A percentile compares a stretch with the other conserved stretches of the same genome.
These are phyloP conservation scores for Drosophila nr. perissopoda DNA, from an alignment of 2,888 invertebrate genomes.

Conservation along the genomic window DNA sequence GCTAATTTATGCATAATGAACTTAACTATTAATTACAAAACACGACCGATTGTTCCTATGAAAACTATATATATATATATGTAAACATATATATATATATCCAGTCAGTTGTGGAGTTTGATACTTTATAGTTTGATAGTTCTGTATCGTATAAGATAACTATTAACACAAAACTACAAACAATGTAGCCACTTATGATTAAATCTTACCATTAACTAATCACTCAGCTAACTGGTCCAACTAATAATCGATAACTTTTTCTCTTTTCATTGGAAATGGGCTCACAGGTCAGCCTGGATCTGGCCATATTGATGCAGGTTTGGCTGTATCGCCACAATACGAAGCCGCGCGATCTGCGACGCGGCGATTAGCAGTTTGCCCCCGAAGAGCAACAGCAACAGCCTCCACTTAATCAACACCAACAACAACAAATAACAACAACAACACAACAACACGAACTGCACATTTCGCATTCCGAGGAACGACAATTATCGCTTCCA, in stretches of 20 bases:
- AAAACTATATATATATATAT: neutral
- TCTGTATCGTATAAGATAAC: neutral
- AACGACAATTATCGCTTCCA: conserved; percentile 78
- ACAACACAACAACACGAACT: conserved; percentile 70
- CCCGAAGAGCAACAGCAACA: conserved; percentile 84
- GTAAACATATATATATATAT: neutral
- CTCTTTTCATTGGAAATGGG: conserved; percentile 68
- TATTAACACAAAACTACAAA: neutral
- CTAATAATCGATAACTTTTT: conserved; percentile 1
- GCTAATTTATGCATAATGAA: neutral
- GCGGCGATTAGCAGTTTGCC: conserved; percentile 89
- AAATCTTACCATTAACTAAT: neutral
- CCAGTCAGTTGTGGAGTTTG: neutral
- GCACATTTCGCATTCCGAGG: conserved; percentile 75
- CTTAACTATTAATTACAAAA: neutral
- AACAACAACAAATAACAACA: conserved; percentile 63
- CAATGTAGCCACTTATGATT: neutral
- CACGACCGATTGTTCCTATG: neutral
- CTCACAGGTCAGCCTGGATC: conserved; percentile 88
- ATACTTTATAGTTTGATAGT: neutral
- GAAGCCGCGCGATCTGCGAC: conserved; percentile 86
- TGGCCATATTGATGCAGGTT: conserved; percentile 89
- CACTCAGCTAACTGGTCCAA: neutral
- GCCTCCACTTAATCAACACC: conserved; percentile 77
- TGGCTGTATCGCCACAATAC: conserved; percentile 88